phyloP scores from a whole-genome alignment of 2,888 invertebrate genomes.

The Zhuqinia jingwanae region DNA sequence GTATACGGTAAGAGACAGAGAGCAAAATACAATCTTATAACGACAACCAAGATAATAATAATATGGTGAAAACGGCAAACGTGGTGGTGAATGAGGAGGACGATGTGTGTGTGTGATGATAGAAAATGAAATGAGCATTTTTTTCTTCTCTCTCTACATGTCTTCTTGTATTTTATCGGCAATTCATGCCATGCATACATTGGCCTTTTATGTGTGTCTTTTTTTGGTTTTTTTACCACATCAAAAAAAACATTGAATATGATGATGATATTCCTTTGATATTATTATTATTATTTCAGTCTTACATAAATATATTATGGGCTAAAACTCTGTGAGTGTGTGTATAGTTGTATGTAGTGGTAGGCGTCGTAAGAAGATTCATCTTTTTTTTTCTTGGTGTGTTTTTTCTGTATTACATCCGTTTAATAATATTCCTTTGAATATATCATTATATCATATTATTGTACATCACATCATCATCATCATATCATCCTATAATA shows the following conservation, averaged over 20 bases:
- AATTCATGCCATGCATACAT: slow-evolving; percentile 19
- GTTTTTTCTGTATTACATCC: slow-evolving; percentile 59
- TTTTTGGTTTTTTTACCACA: too few relatives aligned
- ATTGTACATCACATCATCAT: slow-evolving; percentile 5
- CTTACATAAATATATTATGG: slow-evolving; percentile 27
- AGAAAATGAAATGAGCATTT: slow-evolving; percentile 26
- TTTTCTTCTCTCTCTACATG: background rate
- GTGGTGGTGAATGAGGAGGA: slow-evolving; percentile 14
- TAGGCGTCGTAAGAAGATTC: slow-evolving; percentile 57
- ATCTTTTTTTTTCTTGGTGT: too few relatives aligned
- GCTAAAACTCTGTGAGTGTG: background rate
- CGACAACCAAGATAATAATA: too few relatives aligned
- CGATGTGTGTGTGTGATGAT: slow-evolving; percentile 41
- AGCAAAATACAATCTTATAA: too few relatives aligned
- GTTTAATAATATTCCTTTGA: slow-evolving; percentile 45
- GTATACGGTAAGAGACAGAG: slow-evolving; percentile 85
- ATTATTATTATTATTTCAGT: slow-evolving; percentile 19
- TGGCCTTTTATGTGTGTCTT: background rate
- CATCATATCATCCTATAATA: too few relatives aligned
- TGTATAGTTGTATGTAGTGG: too few relatives aligned
- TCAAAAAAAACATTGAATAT: slow-evolving; percentile 44
- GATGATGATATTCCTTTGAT: slow-evolving; percentile 35
- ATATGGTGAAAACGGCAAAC: background rate
- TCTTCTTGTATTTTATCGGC: slow-evolving; percentile 41
- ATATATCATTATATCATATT: slow-evolving; percentile 2